Conservation (phyloP, 2,113 vertebrate genomes). For the Leucopsar rothschildi region DNA sequence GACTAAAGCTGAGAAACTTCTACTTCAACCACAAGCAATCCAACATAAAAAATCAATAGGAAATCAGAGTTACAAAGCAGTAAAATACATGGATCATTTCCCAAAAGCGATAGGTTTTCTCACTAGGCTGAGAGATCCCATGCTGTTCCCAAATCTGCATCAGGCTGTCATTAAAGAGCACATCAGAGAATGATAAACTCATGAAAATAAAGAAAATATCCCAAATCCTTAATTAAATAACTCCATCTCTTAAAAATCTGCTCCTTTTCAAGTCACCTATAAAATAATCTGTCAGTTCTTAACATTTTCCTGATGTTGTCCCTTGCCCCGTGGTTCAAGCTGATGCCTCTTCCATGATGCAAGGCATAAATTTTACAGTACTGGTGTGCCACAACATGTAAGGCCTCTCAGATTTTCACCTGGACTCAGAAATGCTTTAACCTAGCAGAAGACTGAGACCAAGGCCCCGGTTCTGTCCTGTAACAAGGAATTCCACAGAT, state of each 20-base stretch:
- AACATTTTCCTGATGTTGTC: background rate
- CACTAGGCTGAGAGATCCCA: background rate
- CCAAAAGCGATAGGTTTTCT: background rate
- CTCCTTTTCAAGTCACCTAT: background rate
- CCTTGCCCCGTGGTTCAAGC: background rate
- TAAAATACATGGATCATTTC: background rate
- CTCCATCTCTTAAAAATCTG: background rate
- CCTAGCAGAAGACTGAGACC: background rate
- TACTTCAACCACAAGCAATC: background rate
- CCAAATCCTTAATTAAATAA: background rate
- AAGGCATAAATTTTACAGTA: background rate
- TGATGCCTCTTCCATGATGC: background rate
- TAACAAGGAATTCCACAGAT: background rate
- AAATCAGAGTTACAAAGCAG: background rate
- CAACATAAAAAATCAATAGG: slow-evolving; percentile 9
- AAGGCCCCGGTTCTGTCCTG: background rate
- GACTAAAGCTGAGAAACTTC: background rate
- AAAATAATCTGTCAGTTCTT: background rate
- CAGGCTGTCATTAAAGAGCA: background rate
- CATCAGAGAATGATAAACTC: background rate
- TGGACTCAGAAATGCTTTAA: background rate
- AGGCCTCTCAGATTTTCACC: background rate
- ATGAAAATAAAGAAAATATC: background rate
- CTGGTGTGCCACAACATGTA: background rate
- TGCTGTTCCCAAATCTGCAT: background rate